Conservation (phyloP, 2,797 vertebrate genomes). For the Brotula barbata region DNA sequence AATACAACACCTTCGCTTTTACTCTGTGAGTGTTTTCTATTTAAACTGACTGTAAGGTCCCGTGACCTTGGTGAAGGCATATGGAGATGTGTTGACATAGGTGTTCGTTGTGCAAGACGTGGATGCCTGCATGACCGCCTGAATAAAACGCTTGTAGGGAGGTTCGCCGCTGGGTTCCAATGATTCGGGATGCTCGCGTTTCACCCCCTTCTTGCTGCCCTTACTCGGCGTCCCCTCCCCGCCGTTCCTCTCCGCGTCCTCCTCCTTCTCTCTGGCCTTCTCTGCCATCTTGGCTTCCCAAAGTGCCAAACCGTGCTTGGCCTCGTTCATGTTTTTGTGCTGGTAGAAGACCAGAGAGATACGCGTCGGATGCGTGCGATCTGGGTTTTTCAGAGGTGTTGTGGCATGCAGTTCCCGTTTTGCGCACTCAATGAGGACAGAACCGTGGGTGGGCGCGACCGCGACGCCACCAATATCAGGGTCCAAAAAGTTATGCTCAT, state of each 20-base stretch:
- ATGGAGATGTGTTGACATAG: constrained; percentile 91
- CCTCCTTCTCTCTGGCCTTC: constrained; percentile 94
- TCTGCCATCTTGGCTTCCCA: constrained; percentile 99
- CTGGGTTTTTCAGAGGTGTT: constrained; percentile 92
- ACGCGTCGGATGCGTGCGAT: constrained; percentile 91
- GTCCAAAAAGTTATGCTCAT: constrained; percentile 97
- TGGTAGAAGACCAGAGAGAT: constrained; percentile 99
- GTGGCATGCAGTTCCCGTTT: constrained; percentile 98
- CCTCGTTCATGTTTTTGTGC: constrained; percentile 98
- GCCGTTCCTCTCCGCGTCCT: constrained; percentile 90
- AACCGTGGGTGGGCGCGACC: constrained; percentile 94
- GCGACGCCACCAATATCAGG: constrained; percentile 96
- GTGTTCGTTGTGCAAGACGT: constrained; percentile 92
- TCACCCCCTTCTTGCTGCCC: constrained; percentile 87
- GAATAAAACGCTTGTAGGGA: constrained; percentile 90
- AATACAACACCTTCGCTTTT: constrained; percentile 72
- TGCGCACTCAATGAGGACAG: constrained; percentile 97
- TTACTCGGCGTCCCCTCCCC: constrained; percentile 90
- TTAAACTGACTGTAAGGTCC: constrained; percentile 95
- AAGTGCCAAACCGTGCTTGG: constrained; percentile 93
- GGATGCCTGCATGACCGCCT: constrained; percentile 87
- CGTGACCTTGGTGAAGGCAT: constrained; percentile 98
- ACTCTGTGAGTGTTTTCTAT: constrained; percentile 71
- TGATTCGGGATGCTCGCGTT: constrained; percentile 86
- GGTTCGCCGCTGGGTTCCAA: constrained; percentile 83